Evolutionary conservation across 2,888 invertebrate species (phyloP).

Genomic region (Melipona beecheii): DNA sequence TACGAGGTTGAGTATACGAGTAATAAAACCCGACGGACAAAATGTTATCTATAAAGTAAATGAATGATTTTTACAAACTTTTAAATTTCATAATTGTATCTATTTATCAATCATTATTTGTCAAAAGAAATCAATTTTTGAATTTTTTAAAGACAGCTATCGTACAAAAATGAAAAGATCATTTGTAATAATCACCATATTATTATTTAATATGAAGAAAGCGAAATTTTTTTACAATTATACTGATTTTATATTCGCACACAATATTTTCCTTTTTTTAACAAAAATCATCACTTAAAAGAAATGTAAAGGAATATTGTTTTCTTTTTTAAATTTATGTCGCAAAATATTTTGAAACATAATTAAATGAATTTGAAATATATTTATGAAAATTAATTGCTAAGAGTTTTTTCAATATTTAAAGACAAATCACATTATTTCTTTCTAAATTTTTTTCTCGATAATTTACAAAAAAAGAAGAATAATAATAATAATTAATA

Average conservation of each 20-base stretch:
- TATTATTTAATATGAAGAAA: conserved; percentile 33
- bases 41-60: conserved; percentile 39
- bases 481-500: too few relatives aligned
- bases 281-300: conserved; percentile 16
- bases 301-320: conserved; percentile 1
- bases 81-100: neutral
- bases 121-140: conserved; percentile 2
- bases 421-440: conserved; percentile 43
- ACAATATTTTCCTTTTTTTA: conserved; percentile 7
- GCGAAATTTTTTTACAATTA: conserved; percentile 1
- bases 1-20: conserved; percentile 28
- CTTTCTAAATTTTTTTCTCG: conserved; percentile 23
- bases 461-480: conserved; percentile 14
- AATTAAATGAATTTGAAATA: conserved; percentile 64
- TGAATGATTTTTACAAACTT: conserved; percentile 22
- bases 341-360: conserved; percentile 49
- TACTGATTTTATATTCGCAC: conserved; percentile 18
- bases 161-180: conserved; percentile 10
- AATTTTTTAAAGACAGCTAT: neutral
- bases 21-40: conserved; percentile 8
- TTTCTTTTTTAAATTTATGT: conserved; percentile 20
- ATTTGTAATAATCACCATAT: conserved; percentile 12
- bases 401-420: conserved; percentile 47
- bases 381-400: conserved; percentile 54
- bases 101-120: neutral